Evolutionary conservation across 2,113 vertebrate genomes (phyloP).

Genomic region (Crotophaga sulcirostris): DNA sequence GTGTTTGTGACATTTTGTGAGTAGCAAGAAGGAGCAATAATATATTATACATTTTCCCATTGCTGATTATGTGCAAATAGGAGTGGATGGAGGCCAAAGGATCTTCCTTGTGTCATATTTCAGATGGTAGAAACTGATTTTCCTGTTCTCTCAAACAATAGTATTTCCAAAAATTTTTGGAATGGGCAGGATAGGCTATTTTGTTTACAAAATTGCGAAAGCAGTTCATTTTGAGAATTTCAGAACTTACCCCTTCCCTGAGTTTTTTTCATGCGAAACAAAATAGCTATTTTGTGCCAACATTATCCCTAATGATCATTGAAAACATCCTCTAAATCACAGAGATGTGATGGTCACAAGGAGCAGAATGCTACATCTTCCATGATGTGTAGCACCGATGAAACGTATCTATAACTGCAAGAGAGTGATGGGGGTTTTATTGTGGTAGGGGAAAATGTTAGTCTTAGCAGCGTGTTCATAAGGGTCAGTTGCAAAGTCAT

Average conservation of each 20-base stretch:
- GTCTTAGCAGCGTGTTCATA: background rate
- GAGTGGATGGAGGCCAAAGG: background rate
- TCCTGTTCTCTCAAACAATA: background rate
- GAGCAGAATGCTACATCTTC: background rate
- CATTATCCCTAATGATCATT: background rate
- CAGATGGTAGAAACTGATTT: background rate
- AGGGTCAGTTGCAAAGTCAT: background rate
- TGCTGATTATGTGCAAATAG: rapidly evolving
- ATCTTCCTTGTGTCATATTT: background rate
- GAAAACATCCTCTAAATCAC: background rate
- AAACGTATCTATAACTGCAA: background rate
- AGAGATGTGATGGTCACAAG: background rate
- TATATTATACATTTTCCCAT: background rate
- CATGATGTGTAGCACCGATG: background rate
- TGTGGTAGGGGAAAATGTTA: background rate
- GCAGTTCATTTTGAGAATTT: background rate
- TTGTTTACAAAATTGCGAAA: background rate
- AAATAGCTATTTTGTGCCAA: background rate
- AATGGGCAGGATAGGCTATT: background rate
- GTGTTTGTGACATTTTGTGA: background rate
- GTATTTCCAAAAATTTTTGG: background rate
- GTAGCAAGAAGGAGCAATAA: background rate
- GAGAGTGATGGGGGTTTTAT: background rate
- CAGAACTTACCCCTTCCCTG: background rate
- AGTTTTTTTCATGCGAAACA: background rate